Percentiles rank a stretch among this genome's conserved stretches.
Evolutionary conservation across 2,113 vertebrate genomes (phyloP).

Genomic region (Chionodraco myersi): DNA sequence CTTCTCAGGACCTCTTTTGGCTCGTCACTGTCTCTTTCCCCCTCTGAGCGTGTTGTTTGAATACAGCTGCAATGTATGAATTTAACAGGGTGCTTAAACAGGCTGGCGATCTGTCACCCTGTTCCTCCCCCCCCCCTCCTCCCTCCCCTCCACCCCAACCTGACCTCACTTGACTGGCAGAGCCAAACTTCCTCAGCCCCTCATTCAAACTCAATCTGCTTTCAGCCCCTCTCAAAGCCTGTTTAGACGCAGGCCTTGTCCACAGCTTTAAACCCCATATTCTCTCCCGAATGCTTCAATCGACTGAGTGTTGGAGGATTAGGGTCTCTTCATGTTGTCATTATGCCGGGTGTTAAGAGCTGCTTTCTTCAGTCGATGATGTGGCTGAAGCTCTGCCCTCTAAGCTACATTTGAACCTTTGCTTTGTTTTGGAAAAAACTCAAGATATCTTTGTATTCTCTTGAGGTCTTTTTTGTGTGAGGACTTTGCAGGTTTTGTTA

Average conservation of each 20-base stretch:
- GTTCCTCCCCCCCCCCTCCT: neutral
- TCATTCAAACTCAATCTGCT: slow-evolving; percentile 80
- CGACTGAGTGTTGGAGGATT: slow-evolving; percentile 44
- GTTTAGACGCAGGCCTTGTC: slow-evolving; percentile 52
- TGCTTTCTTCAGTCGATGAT: slow-evolving; percentile 28
- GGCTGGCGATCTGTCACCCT: slow-evolving; percentile 72
- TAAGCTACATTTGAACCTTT: neutral
- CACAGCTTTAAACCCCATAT: slow-evolving; percentile 56
- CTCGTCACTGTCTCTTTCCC: slow-evolving; percentile 24
- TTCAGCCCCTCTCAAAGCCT: slow-evolving; percentile 63
- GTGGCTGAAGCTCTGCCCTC: slow-evolving; percentile 9
- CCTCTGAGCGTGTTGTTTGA: slow-evolving; percentile 68
- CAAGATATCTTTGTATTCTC: too few relatives aligned
- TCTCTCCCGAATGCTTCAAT: slow-evolving; percentile 54
- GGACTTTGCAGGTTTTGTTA: neutral
- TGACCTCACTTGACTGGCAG: slow-evolving; percentile 70
- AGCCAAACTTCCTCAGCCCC: slow-evolving; percentile 46
- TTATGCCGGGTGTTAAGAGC: slow-evolving; percentile 36
- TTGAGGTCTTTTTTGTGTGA: neutral
- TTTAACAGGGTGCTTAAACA: slow-evolving; percentile 83
- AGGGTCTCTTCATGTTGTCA: slow-evolving; percentile 41
- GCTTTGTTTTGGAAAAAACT: neutral
- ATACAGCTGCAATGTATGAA: slow-evolving; percentile 86
- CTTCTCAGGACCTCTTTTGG: slow-evolving; percentile 70
- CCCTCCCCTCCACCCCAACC: slow-evolving; percentile 28